phyloP scores from a whole-genome alignment of 2,888 invertebrate genomes.

The Blera fallax region DNA sequence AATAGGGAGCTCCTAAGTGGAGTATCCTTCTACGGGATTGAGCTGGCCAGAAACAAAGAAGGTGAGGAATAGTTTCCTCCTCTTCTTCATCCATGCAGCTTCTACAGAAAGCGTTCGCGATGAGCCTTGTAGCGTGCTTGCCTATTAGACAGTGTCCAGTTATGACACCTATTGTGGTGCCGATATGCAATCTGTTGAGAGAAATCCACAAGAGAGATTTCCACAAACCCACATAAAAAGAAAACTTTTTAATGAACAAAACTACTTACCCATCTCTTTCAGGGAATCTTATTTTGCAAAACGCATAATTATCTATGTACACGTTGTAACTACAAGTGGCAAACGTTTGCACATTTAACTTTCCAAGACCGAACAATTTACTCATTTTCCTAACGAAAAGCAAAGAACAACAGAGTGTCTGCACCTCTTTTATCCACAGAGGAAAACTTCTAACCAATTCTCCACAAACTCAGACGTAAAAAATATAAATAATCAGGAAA shows the following conservation, averaged over 20 bases:
- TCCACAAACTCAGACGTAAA: not conserved
- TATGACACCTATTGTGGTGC: too few relatives aligned
- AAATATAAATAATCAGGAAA: conserved; percentile 57
- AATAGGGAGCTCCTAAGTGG: too few relatives aligned
- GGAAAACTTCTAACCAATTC: not conserved
- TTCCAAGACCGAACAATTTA: not conserved
- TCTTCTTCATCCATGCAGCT: too few relatives aligned
- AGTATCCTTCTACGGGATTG: too few relatives aligned
- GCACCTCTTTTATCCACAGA: not conserved
- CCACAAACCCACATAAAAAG: too few relatives aligned
- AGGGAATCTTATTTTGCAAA: not conserved
- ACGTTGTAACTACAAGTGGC: not conserved
- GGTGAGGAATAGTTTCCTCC: too few relatives aligned
- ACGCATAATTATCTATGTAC: not conserved
- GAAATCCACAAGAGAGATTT: too few relatives aligned
- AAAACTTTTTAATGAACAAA: not conserved
- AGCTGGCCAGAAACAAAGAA: too few relatives aligned
- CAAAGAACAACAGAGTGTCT: conserved; percentile 15
- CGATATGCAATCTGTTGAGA: too few relatives aligned
- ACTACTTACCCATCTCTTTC: not conserved
- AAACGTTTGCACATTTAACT: conserved; percentile 30
- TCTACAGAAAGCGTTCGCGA: too few relatives aligned
- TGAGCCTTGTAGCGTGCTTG: too few relatives aligned
- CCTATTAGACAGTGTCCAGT: too few relatives aligned
- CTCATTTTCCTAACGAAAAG: conserved; percentile 14